These are phyloP conservation scores for Ricordea florida DNA, from an alignment of 92 coral and sea anemone genomes.

Conservation along the genomic window DNA sequence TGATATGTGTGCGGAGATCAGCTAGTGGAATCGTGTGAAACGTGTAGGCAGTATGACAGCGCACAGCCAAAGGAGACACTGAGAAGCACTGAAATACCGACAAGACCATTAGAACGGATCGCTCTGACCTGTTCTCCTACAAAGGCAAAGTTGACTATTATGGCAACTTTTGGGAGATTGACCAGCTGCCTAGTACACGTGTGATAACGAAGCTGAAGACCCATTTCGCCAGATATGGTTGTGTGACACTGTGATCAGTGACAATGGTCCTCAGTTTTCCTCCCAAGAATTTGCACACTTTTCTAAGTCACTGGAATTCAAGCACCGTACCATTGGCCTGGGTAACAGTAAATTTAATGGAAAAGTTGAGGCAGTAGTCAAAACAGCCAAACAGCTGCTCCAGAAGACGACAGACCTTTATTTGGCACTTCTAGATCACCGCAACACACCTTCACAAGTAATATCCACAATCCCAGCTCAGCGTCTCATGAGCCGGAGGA, in stretches of 20 bases:
- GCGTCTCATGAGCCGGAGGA: constrained; percentile 34
- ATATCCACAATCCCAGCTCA: constrained; percentile 37
- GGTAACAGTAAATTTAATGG: constrained; percentile 18
- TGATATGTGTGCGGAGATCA: constrained; percentile 12
- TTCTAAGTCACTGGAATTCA: background rate
- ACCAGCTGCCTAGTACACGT: background rate
- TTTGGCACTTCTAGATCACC: constrained; percentile 1
- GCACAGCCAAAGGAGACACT: too few relatives aligned
- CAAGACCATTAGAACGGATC: constrained; percentile 10
- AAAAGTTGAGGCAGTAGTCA: constrained; percentile 5
- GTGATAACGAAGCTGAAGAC: background rate
- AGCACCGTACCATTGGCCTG: constrained; percentile 10
- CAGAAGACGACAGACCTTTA: constrained; percentile 12
- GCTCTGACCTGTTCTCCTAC: background rate
- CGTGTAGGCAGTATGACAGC: background rate
- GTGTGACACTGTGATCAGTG: background rate
- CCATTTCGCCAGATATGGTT: background rate
- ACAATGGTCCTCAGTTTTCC: constrained; percentile 24
- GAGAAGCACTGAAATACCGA: background rate
- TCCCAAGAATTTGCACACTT: too few relatives aligned
- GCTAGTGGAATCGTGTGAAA: background rate
- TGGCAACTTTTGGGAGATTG: too few relatives aligned
- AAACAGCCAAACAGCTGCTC: constrained; percentile 1
- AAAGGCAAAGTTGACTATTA: constrained; percentile 8
- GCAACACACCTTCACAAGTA: constrained; percentile 38